Evolutionary conservation across 2,797 vertebrate genomes (phyloP).

Genomic region (Cynodonichthys magdalenae): DNA sequence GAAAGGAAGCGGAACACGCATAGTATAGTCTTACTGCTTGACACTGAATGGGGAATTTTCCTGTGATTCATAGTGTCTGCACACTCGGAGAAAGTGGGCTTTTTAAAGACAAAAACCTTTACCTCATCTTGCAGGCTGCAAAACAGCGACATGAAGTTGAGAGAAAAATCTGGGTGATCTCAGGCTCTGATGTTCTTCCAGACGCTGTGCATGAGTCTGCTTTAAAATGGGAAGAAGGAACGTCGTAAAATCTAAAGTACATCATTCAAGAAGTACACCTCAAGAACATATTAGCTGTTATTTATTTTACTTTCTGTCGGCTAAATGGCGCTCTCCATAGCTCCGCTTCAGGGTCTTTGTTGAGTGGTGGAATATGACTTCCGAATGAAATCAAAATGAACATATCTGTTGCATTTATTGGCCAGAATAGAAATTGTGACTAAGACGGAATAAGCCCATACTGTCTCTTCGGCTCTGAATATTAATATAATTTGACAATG

Average conservation of each 20-base stretch:
- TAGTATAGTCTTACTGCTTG: constrained; percentile 5
- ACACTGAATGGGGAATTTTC: constrained; percentile 7
- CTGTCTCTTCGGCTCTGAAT: constrained; percentile 29
- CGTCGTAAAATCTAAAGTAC: constrained; percentile 57
- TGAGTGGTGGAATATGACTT: constrained; percentile 26
- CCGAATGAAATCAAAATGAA: constrained; percentile 42
- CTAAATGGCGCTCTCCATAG: constrained; percentile 49
- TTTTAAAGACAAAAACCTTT: constrained; percentile 10
- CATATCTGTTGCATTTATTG: constrained; percentile 45
- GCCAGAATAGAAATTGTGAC: constrained; percentile 3
- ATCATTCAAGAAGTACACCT: constrained; percentile 65
- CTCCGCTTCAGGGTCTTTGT: constrained; percentile 33
- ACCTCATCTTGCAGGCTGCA: constrained; percentile 15
- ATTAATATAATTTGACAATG: constrained; percentile 43
- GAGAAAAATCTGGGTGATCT: constrained; percentile 17
- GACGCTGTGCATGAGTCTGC: constrained; percentile 25
- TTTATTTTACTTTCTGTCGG: constrained; percentile 59
- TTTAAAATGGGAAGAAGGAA: constrained; percentile 59
- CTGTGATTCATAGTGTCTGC: constrained; percentile 12
- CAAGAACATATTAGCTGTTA: constrained; percentile 62
- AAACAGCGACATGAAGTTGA: constrained; percentile 36
- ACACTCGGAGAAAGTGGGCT: constrained; percentile 3
- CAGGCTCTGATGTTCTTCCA: constrained; percentile 33
- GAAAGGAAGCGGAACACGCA: constrained; percentile 21
- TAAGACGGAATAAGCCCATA: constrained; percentile 23